Conservation (phyloP, 2,797 vertebrate genomes). For the Ambastaia sidthimunki region DNA sequence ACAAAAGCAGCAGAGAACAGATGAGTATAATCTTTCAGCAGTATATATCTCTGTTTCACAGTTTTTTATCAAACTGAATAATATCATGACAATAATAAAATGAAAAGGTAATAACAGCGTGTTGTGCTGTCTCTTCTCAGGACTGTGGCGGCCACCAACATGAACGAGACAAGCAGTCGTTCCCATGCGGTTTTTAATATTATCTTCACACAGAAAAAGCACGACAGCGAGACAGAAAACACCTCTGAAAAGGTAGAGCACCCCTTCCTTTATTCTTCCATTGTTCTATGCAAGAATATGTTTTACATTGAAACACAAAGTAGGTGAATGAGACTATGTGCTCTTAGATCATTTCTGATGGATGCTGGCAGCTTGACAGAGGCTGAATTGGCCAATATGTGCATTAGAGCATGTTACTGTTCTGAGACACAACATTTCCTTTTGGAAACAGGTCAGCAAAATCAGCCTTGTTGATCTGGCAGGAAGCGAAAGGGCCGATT, state of each 20-base stretch:
- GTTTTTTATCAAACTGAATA: too few species aligned
- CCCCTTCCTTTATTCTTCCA: neutral
- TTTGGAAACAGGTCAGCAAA: conserved; percentile 89
- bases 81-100: too few species aligned
- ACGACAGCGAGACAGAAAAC: conserved; percentile 86
- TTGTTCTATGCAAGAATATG: neutral
- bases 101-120: too few species aligned
- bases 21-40: neutral
- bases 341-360: conserved; percentile 4
- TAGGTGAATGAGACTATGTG: neutral
- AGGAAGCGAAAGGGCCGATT: conserved; percentile 95
- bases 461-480: conserved; percentile 97
- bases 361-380: conserved; percentile 14
- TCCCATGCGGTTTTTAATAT: conserved; percentile 98
- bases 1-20: neutral
- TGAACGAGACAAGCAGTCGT: conserved; percentile 99
- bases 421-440: conserved; percentile 26
- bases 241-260: conserved; percentile 89
- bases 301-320: neutral
- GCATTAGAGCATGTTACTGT: conserved; percentile 28
- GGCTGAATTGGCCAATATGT: conserved; percentile 3
- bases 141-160: conserved; percentile 98
- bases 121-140: conserved; percentile 67
- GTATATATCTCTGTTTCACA: neutral
- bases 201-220: conserved; percentile 96